Evolutionary conservation across 2,797 vertebrate species (phyloP).

Genomic region (Mycteria americana): DNA sequence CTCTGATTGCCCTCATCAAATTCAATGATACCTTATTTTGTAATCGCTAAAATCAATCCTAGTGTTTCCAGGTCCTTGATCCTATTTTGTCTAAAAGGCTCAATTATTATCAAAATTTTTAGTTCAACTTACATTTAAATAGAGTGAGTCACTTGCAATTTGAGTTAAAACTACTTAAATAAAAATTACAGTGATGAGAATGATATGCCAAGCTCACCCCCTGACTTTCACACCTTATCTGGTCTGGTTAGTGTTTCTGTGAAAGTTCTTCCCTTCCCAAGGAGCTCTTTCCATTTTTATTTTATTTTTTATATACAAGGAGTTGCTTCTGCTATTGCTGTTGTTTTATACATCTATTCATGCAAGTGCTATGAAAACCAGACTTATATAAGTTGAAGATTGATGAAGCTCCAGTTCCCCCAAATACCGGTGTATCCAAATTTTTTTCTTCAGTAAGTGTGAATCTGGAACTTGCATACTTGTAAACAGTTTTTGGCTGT

Average conservation of each 20-base stretch:
- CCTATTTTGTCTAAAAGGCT: not conserved
- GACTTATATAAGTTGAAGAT: not conserved
- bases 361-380: not conserved
- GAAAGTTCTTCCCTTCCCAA: not conserved
- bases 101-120: not conserved
- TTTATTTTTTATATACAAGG: not conserved
- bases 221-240: slow-evolving; percentile 3
- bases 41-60: not conserved
- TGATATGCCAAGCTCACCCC: not conserved
- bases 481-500: not conserved
- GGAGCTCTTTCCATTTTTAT: not conserved
- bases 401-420: not conserved
- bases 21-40: slow-evolving; percentile 3
- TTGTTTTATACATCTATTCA: not conserved
- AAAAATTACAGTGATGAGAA: not conserved
- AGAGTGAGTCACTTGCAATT: slow-evolving; percentile 9
- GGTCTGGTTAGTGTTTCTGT: not conserved
- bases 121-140: not conserved
- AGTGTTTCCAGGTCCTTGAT: not conserved
- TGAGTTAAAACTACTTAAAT: not conserved
- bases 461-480: not conserved
- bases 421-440: not conserved
- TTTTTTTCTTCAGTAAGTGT: not conserved
- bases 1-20: not conserved
- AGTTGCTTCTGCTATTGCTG: not conserved